Percentiles rank a stretch among this genome's conserved stretches.
Conservation (phyloP, 2,797 vertebrate genomes). For the Vespertilio murinus region DNA sequence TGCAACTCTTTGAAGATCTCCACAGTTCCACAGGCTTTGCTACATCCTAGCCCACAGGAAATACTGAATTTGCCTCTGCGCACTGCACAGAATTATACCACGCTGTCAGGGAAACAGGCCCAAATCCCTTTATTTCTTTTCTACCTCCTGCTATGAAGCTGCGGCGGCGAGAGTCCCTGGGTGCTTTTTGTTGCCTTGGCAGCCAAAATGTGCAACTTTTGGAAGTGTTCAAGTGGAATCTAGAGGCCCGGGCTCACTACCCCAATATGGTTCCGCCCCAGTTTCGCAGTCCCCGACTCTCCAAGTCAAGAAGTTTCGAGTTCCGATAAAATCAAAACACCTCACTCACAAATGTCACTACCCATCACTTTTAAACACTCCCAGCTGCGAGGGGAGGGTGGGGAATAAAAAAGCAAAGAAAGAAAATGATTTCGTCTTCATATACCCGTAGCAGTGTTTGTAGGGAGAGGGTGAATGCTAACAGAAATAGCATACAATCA, state of each 20-base stretch:
- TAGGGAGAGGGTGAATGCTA: not conserved
- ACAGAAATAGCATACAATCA: not conserved
- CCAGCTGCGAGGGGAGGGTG: not conserved
- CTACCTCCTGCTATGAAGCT: constrained; percentile 47
- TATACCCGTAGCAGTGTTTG: not conserved
- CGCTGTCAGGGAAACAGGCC: constrained; percentile 35
- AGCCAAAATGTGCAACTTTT: constrained; percentile 67
- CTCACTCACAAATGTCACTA: not conserved
- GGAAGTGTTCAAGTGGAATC: constrained; percentile 39
- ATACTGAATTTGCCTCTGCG: constrained; percentile 22
- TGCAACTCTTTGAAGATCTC: not conserved
- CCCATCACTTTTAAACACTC: constrained; percentile 30
- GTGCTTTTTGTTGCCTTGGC: constrained; percentile 60
- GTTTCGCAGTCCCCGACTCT: not conserved
- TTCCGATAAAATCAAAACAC: constrained; percentile 33
- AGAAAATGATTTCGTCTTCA: constrained; percentile 31
- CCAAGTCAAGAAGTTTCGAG: constrained; percentile 20
- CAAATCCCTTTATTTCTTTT: constrained; percentile 59
- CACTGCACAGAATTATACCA: constrained; percentile 29
- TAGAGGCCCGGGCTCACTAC: not conserved
- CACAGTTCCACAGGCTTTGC: not conserved
- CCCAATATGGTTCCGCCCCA: not conserved
- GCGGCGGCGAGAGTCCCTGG: constrained; percentile 48
- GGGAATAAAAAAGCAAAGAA: not conserved
- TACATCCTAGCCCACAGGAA: constrained; percentile 41